Base-by-base conservation (phyloP, 92 coral and sea anemone species). In the Metridium senile region DNA sequence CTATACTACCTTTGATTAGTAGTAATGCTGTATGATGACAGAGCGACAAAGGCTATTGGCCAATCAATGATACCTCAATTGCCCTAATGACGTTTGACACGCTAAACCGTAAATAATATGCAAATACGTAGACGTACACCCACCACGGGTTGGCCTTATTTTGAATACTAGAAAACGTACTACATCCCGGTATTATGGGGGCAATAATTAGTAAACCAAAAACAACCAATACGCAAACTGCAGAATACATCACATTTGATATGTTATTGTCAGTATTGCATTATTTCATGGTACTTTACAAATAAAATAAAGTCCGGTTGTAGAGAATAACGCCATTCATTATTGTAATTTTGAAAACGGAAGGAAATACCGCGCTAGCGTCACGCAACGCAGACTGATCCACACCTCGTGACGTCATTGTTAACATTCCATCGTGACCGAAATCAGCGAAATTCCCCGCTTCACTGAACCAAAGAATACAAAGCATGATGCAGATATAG, bases 351-450 rank as follows among this genome's bases (percentile, higher is more conserved):
- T 26, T 72, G 13, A 33, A 58, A 25, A 11, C 68, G n/a, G 10
- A 51, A 58, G 78, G 78, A 73, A 73, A 34, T 73, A 20, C 33
- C 61, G 39, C 51, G 23, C 63, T 52, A 6, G 46, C 19, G 68
- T 73, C 49, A 73, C 78, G 54, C 78, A 31, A 39, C 49, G 49
- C 49, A 39, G 49, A 4, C 6, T 13, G 49, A 39, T 13, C 13
- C 49, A 73, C 67, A 57, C 78, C 78, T 73, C 61, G 18, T 73
- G 78, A 73, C 78, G 78, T 73, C 78, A 73, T 23, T 20, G 65
- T 7, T 13, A 53, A 26, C 69, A 30, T 31, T 63, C 69, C 69
- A 22, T 7, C 6, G 49, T n/a, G n/a, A n/a, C n/a, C n/a, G n/a
- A n/a, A n/a, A n/a, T n/a, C n/a, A n/a, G n/a, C n/a, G n/a, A n/a